Evolutionary conservation across 2,888 invertebrate genomes (phyloP), one percentile per base, ranked within the genome.

Genomic region (Kryphioiulus occultus): DNA sequence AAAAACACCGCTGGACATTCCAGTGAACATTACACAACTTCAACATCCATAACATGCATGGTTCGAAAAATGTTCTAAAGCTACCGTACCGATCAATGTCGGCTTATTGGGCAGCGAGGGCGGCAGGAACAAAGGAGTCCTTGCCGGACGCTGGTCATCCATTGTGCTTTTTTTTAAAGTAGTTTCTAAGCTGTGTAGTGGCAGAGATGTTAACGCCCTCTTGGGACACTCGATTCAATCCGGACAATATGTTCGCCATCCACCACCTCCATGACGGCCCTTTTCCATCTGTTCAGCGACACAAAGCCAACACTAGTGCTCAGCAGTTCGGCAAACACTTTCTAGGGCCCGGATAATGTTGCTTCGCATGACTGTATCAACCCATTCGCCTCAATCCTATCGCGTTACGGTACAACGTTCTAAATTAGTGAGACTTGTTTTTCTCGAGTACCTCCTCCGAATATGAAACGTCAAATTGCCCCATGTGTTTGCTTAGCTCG

Each of bases 291-390:
- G 84, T 83, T 83, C 84, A 83, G 39, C 26, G n/a, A n/a, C 84
- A 83, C 84, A 83, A 35, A 39, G 84, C 84, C 22, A 39, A 83
- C 84, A 83, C 84, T 19, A 83, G 26, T 26, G 84, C 84, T 83
- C 84, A 83, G 53, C 53, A 53, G 19, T 53, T 53, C n/a, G n/a
- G 53, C 53, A 53, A 53, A 53, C 53, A 53, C 53, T 53, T 53
- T 53, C 53, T 53, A 53, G 53, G 53, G 53, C 53, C 53, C 19
- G 4, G 4, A 17, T 17, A 17, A 10, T 47, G 12, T 17, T 47
- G 15, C 47, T n/a, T 10, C 47, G 47, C 47, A 53, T 53, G n/a
- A n/a, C n/a, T n/a, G n/a, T n/a, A 53, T 4, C 53, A 53, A 53
- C 53, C 53, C 53, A 17, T 53, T 53, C 19, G 19, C n/a, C 4